Percentiles rank a stretch among this genome's conserved stretches.
Conservation (phyloP, 2,888 invertebrate species). For the Coecobrya sp. region DNA sequence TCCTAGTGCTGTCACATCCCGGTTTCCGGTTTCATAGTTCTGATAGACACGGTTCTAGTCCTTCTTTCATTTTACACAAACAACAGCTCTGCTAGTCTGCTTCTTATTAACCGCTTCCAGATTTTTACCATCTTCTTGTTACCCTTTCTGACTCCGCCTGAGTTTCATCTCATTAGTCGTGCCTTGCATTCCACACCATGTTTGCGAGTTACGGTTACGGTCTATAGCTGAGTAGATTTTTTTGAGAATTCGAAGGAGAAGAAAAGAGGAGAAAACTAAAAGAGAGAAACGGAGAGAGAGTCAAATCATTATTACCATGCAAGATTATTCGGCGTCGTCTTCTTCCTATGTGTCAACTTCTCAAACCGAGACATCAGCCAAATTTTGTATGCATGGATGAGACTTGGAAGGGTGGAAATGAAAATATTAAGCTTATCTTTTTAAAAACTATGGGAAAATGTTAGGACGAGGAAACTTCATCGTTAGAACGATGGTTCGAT, state of each 20-base stretch:
- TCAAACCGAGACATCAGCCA: slow-evolving; percentile 76
- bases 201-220: slow-evolving; percentile 50
- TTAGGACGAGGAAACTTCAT: slow-evolving; percentile 24
- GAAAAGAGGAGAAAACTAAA: slow-evolving; percentile 23
- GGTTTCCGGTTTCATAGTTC: slow-evolving; percentile 77
- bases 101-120: slow-evolving; percentile 47
- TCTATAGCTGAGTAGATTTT: slow-evolving; percentile 51
- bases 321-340: slow-evolving; percentile 50
- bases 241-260: slow-evolving; percentile 23
- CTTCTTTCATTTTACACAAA: slow-evolving; percentile 70
- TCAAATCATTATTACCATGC: slow-evolving; percentile 63
- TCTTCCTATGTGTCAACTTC: slow-evolving; percentile 69
- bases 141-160: slow-evolving; percentile 69
- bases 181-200: slow-evolving; percentile 73
- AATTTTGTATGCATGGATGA: slow-evolving; percentile 78
- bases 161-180: slow-evolving; percentile 74
- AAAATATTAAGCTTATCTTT: slow-evolving; percentile 53
- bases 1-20: slow-evolving; percentile 73
- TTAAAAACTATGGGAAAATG: not conserved
- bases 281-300: slow-evolving; percentile 24
- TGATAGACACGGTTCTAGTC: slow-evolving; percentile 75
- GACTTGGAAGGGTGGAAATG: slow-evolving; percentile 68
- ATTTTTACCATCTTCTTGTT: slow-evolving; percentile 67
- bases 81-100: slow-evolving; percentile 46
- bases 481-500: not conserved